Percentiles rank a stretch among this genome's conserved stretches.
Conservation (phyloP, 53 echinoderm and acorn worm species). For the Apostichopus leukothele region DNA sequence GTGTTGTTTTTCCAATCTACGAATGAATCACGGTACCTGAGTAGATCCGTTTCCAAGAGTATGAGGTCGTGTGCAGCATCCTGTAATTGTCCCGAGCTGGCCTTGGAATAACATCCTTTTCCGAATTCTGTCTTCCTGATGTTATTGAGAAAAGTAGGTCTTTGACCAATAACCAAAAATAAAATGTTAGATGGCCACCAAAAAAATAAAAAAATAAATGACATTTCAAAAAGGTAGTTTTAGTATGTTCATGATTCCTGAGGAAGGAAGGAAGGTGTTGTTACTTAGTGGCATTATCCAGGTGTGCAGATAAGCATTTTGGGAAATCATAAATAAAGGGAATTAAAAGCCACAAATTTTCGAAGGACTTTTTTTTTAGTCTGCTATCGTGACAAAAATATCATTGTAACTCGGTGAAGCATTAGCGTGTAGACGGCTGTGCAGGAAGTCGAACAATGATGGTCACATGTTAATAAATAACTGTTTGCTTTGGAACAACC, state of each 20-base stretch:
- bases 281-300: constrained; percentile 29
- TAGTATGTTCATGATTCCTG: constrained; percentile 17
- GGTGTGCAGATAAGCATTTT: constrained; percentile 18
- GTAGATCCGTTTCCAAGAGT: background rate
- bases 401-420: too few species aligned
- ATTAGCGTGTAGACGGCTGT: too few species aligned
- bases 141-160: background rate
- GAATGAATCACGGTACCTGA: background rate
- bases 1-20: too few species aligned
- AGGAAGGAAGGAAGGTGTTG: constrained; percentile 25
- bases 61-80: constrained; percentile 1
- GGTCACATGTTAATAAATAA: too few species aligned
- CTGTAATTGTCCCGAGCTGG: constrained; percentile 23
- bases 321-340: constrained; percentile 4
- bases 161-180: constrained; percentile 24
- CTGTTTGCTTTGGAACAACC: too few species aligned
- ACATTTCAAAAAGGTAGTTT: constrained; percentile 34
- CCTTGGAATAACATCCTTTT: constrained; percentile 22
- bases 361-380: too few species aligned
- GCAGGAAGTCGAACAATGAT: too few species aligned
- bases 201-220: background rate
- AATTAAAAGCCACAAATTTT: background rate
- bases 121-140: background rate
- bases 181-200: constrained; percentile 14
- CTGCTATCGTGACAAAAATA: too few species aligned